Base-by-base conservation (phyloP, 1,140 invertebrate species). In the Drosophila eugracilis region DNA sequence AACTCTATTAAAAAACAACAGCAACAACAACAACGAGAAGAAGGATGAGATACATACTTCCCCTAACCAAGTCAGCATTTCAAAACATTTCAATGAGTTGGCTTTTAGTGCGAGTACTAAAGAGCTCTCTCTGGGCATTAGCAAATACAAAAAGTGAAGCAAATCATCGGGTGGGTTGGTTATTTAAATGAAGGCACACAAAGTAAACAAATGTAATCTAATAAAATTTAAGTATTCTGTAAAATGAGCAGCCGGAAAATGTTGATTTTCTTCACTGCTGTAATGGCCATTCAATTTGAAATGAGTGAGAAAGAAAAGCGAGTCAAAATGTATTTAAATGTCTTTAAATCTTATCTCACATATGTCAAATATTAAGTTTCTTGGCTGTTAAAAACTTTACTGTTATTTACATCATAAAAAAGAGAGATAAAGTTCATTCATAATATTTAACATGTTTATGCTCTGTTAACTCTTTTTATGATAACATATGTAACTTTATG, bases 1-100 rank as follows among this genome's bases (percentile, higher is more conserved):
- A 79, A 74, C 72, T 85, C 80, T 57, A 80, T 85, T 79, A 80
- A 79, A 85, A 48, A 17, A 30, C 30, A 37, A n/a, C n/a, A n/a
- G n/a, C n/a, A n/a, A n/a, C n/a, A n/a, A n/a, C n/a, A n/a, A n/a
- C n/a, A n/a, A n/a, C n/a, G n/a, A n/a, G n/a, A n/a, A n/a, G 10
- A 39, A 5, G 22, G 42, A 9, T 12, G 28, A 47, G 14, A 59
- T 22, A 60, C n/a, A 41, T 63, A 70, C 53, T 37, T 44, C 28
- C 21, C 47, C n/a, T n/a, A n/a, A n/a, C n/a, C 54, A 36, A 59
- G 53, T 63, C 52, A 49, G 32, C 54, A 73, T 85, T 85, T 80
- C 72, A 70, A 85, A 85, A 85, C 60, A 79, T 66, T 44, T 79
- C 69, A 53, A 57, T 52, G 59, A 26, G 42, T 66, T 49, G 30